Conservation (phyloP, 2,113 vertebrate genomes). For the Pantherophis guttatus region DNA sequence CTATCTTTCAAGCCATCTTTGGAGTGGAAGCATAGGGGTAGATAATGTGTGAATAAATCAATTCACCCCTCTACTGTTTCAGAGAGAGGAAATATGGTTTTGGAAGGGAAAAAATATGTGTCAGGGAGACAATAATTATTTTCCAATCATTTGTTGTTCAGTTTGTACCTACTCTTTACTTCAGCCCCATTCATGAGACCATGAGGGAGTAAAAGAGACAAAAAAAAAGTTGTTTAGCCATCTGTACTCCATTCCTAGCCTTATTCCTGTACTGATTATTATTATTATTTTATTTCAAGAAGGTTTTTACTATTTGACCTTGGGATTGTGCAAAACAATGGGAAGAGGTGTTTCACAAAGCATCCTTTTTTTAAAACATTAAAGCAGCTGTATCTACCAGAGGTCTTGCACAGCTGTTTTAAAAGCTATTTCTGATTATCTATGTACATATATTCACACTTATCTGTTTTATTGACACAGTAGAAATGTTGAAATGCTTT, state of each 20-base stretch:
- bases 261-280: background rate
- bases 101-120: background rate
- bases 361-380: background rate
- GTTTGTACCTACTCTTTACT: background rate
- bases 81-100: background rate
- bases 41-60: background rate
- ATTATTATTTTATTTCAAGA: background rate
- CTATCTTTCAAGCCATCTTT: too few relatives aligned
- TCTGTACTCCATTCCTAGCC: background rate
- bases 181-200: background rate
- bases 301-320: background rate
- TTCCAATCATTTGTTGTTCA: background rate
- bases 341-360: background rate
- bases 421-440: background rate
- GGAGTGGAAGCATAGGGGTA: too few relatives aligned
- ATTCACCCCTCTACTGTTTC: background rate
- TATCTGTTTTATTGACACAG: background rate
- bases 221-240: background rate
- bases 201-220: background rate
- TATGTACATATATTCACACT: background rate
- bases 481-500: background rate
- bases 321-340: background rate
- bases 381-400: background rate
- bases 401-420: background rate
- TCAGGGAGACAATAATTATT: background rate